These are phyloP conservation scores for Fregetta grallaria DNA, from an alignment of 2,113 vertebrate species.

Conservation along the genomic window DNA sequence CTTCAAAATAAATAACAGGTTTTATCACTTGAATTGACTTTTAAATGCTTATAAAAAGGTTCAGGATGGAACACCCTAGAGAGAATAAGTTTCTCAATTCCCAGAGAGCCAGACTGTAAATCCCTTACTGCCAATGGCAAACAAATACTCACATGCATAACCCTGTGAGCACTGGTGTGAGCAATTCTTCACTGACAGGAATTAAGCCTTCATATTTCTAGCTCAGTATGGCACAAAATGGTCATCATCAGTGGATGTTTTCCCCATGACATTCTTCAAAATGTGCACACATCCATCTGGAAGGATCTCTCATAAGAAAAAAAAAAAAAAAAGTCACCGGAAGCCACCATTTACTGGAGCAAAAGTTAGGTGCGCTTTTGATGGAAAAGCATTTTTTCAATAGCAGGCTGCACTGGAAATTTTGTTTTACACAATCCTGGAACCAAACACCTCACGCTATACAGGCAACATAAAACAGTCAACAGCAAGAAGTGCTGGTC, in stretches of 20 bases:
- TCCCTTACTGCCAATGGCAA: neutral
- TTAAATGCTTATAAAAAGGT: constrained; percentile 36
- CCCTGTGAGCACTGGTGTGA: neutral
- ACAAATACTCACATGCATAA: neutral
- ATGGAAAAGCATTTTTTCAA: neutral
- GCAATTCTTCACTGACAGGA: neutral
- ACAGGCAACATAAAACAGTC: neutral
- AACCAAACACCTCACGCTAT: neutral
- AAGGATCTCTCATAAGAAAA: neutral
- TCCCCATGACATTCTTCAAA: neutral
- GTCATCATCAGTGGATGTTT: neutral
- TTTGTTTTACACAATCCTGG: neutral
- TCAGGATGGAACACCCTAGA: constrained; percentile 8
- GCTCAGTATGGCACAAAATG: neutral
- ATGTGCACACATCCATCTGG: neutral
- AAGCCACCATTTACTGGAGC: neutral
- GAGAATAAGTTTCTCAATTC: constrained; percentile 11
- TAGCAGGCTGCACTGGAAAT: neutral
- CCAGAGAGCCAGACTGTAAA: neutral
- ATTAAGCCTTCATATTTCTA: neutral
- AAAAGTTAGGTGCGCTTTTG: neutral
- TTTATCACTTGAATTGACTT: constrained; percentile 57
- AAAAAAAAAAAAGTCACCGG: neutral
- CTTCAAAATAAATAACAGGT: constrained; percentile 54
- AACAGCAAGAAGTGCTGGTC: neutral